Conservation (phyloP, 1,140 invertebrate species). For the Delia radicum region DNA sequence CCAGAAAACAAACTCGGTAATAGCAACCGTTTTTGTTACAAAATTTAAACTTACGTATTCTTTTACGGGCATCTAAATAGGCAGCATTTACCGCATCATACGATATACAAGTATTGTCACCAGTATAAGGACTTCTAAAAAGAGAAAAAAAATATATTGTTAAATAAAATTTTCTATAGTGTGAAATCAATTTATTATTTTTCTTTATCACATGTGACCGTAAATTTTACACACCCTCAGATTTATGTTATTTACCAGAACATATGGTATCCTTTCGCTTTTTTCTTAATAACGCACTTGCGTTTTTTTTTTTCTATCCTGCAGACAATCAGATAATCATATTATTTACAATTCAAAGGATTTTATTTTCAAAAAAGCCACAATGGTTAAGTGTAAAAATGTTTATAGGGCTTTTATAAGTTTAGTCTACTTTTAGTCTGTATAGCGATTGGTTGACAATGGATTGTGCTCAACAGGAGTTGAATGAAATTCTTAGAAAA, state of each 20-base stretch:
- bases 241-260: background rate
- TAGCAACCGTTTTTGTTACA: no score
- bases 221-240: background rate
- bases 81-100: constrained; percentile 89
- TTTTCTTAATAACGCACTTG: background rate
- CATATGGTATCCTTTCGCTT: background rate
- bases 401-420: background rate
- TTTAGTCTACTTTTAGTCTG: background rate
- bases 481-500: constrained; percentile 34
- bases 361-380: background rate
- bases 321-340: constrained; percentile 42
- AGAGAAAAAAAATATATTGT: constrained; percentile 25
- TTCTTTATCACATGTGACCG: constrained; percentile 20
- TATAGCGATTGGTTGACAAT: constrained; percentile 1
- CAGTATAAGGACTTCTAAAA: constrained; percentile 57
- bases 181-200: background rate
- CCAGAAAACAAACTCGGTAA: no score
- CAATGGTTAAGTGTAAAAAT: background rate
- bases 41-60: constrained; percentile 69
- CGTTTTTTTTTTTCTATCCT: background rate
- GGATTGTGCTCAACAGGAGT: constrained; percentile 27
- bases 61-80: constrained; percentile 81
- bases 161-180: background rate
- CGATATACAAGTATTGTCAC: constrained; percentile 81
- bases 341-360: constrained; percentile 45